phyloP scores from a whole-genome alignment of 2,888 invertebrate genomes.

The Electrophaes corylata region DNA sequence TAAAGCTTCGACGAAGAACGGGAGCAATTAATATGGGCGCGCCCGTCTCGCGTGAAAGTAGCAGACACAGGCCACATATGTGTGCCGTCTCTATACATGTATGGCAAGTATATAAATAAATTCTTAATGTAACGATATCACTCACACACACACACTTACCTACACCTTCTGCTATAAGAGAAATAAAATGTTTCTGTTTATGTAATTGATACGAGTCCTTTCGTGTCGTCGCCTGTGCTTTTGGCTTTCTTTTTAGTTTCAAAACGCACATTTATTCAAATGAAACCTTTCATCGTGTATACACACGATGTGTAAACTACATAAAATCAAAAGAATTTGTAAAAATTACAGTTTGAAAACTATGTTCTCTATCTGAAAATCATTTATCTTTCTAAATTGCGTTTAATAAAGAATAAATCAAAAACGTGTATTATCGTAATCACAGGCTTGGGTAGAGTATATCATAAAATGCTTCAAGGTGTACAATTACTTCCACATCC shows the following conservation, averaged over 20 bases:
- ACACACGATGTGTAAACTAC: neutral
- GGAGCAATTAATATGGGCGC: conserved; percentile 84
- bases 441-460: conserved; percentile 61
- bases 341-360: conserved; percentile 26
- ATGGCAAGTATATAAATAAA: conserved; percentile 38
- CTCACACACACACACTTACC: conserved; percentile 34
- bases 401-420: conserved; percentile 73
- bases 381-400: conserved; percentile 68
- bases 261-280: conserved; percentile 11
- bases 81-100: conserved; percentile 53
- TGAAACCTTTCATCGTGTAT: conserved; percentile 1
- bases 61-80: conserved; percentile 65
- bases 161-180: conserved; percentile 6
- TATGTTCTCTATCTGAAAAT: conserved; percentile 43
- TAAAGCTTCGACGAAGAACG: conserved; percentile 82
- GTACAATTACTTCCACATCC: conserved; percentile 69
- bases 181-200: conserved; percentile 26
- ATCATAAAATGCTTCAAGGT: conserved; percentile 66
- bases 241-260: conserved; percentile 20
- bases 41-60: conserved; percentile 80
- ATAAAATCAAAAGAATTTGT: conserved; percentile 16
- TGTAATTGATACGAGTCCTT: conserved; percentile 33
- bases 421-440: conserved; percentile 64
- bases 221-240: conserved; percentile 9
- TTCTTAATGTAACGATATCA: conserved; percentile 33